A percentile compares a stretch with the other conserved stretches of the same genome.
These are phyloP conservation scores for Falcunculus frontatus DNA, from an alignment of 2,113 vertebrate genomes.

Conservation along the genomic window DNA sequence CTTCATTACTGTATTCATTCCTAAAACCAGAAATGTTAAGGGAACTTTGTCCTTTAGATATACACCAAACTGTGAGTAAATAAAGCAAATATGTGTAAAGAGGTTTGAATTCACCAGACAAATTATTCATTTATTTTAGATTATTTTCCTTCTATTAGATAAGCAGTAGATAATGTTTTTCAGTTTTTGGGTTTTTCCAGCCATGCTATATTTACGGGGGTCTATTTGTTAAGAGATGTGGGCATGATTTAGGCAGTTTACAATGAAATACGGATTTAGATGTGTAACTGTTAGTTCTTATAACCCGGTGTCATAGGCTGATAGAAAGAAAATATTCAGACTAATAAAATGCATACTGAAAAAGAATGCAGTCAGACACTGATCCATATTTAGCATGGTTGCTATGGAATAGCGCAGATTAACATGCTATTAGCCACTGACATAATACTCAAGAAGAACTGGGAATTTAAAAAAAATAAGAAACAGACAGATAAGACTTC, in stretches of 20 bases:
- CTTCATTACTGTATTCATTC: background rate
- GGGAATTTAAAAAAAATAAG: background rate
- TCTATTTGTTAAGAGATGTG: background rate
- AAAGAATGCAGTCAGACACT: background rate
- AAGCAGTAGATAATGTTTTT: background rate
- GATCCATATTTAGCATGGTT: slow-evolving; percentile 23
- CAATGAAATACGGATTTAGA: background rate
- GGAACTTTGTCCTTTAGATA: background rate
- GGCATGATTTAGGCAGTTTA: background rate
- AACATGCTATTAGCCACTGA: background rate
- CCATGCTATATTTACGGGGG: background rate
- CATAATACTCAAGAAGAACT: background rate
- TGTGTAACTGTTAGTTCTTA: background rate
- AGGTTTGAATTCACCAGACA: background rate
- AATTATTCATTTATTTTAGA: background rate
- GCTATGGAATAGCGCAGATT: background rate
- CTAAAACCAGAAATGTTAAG: background rate
- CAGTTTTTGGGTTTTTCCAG: background rate
- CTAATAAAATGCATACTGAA: background rate
- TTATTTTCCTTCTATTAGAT: background rate
- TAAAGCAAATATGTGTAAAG: background rate
- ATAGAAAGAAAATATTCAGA: background rate
- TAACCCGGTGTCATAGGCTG: background rate
- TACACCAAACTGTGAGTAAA: background rate
- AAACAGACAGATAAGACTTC: background rate